These are phyloP conservation scores for Gryllus bimaculatus DNA, from an alignment of 1,140 invertebrate species.

Conservation along the genomic window DNA sequence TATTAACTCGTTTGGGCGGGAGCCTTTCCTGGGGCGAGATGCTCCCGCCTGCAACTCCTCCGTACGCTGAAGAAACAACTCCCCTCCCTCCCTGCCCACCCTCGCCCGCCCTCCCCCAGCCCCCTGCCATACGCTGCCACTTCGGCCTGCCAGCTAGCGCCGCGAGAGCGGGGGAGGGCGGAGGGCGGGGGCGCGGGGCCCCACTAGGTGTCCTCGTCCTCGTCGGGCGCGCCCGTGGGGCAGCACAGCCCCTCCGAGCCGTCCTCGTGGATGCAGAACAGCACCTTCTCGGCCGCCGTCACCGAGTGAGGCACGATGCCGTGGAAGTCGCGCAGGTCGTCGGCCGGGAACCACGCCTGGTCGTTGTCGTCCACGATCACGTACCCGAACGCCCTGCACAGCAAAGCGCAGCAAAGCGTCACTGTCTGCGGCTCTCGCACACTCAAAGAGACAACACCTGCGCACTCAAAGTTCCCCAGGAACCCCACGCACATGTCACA, in stretches of 20 bases:
- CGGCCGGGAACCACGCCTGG: conserved; percentile 83
- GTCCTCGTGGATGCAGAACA: conserved; percentile 77
- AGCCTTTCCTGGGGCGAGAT: not conserved
- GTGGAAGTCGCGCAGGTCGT: conserved; percentile 80
- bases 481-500: too few species aligned
- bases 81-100: not conserved
- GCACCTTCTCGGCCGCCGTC: conserved; percentile 60
- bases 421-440: not conserved
- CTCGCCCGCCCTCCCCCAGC: too few species aligned
- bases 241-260: conserved; percentile 74
- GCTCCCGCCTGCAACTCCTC: not conserved
- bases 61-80: not conserved
- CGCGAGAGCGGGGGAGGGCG: too few species aligned
- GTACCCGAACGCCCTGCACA: conserved; percentile 58
- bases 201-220: conserved; percentile 30
- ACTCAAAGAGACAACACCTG: too few species aligned
- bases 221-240: conserved; percentile 59
- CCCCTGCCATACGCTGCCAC: not conserved
- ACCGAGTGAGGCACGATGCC: conserved; percentile 72
- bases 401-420: too few species aligned
- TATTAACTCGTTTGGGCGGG: not conserved
- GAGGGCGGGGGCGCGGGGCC: too few species aligned
- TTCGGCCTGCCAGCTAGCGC: not conserved
- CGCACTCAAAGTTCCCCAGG: too few species aligned
- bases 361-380: conserved; percentile 80